Evolutionary conservation across 1,140 invertebrate species (phyloP), one percentile per base, ranked within the genome.

Genomic region (Drosophila grimshawi): DNA sequence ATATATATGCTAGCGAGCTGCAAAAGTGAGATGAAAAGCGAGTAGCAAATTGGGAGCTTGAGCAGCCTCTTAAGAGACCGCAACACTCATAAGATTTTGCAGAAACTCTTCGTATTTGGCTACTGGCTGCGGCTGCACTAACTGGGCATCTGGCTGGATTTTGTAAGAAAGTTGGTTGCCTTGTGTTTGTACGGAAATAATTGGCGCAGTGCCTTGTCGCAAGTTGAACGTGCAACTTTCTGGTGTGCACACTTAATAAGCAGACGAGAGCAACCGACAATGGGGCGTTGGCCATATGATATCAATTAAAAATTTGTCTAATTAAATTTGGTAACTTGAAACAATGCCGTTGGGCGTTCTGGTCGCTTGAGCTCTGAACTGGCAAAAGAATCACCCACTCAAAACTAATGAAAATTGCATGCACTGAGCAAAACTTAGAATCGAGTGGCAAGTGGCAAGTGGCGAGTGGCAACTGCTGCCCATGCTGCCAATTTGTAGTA

Each of bases 271-370:
- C 29, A 33, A 39, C 43, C 48, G 53, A 75, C 78, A 73, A 81
- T 86, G 63, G 70, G 62, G 78, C 71, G 69, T 75, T 65, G 80
- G 85, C 86, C 85, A 90, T 89, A 89, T 89, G 85, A 89, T 89
- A 89, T 89, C 85, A 89, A 89, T 89, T 89, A 89, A 85, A 80
- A 89, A 90, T 89, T 90, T 89, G 85, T 89, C 86, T 89, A 89
- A 89, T 89, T 89, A 85, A 85, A 89, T 89, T 89, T 71, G 78
- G 78, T 86, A 88, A 88, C 76, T 89, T 89, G 80, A 79, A 88
- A 86, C 79, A 78, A 82, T 64, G 83, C 79, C 76, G 62, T 60
- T 79, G 82, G 80, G 63, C 56, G 68, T 74, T 67, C 56, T 45
- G 81, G 73, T 64, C 80, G 82, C 83, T 89, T 88, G 85, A 89